Base-by-base conservation (phyloP, 1,140 invertebrate genomes). In the Mercenaria mercenaria region DNA sequence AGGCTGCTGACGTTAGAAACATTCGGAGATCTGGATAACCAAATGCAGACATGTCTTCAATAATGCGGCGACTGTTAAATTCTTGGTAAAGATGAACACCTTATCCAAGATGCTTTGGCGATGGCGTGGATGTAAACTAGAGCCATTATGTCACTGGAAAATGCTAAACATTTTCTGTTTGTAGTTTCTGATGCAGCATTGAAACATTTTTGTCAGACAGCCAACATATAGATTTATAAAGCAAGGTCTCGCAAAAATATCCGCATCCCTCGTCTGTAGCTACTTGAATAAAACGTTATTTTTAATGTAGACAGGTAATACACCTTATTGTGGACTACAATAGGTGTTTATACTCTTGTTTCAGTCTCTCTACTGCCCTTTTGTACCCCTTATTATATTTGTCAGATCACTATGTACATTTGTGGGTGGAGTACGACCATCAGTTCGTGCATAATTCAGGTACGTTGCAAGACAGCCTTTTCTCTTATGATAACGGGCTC, bases 81-180 rank as follows among this genome's bases (percentile, higher is more conserved):
- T 47, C 43, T 15, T 50, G 10, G 32, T 79, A 52, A 6, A 79
- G n/a, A 37, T 79, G 43, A 18, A 52, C 26, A 32, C 34, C 26
- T 29, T 52, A n/a, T 79, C 76, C 76, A 26, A 79, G 76, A 79
- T 79, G 43, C 29, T 79, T 79, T 52, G 76, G 76, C 52, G 47
- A 50, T 29, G 26, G 41, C 1, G 39, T 50, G 13, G 10, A 18
- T n/a, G 76, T 52, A 34, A n/a, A 79, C 41, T n/a, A 79, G 23
- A 72, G 10, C 29, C 15, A 8, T 47, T 8, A 47, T 47, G 43
- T 47, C 43, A 47, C 43, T 8, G 43, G 43, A 6, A 8, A 47
- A 8, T 47, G 43, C 43, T 47, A 15, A 8, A 15, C 43, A 47
- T 47, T 47, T 47, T 47, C 43, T 6, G 43, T 47, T 47, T 47